Base-by-base conservation (phyloP, 1,140 invertebrate species). In the Brachionus rotundiformis region DNA sequence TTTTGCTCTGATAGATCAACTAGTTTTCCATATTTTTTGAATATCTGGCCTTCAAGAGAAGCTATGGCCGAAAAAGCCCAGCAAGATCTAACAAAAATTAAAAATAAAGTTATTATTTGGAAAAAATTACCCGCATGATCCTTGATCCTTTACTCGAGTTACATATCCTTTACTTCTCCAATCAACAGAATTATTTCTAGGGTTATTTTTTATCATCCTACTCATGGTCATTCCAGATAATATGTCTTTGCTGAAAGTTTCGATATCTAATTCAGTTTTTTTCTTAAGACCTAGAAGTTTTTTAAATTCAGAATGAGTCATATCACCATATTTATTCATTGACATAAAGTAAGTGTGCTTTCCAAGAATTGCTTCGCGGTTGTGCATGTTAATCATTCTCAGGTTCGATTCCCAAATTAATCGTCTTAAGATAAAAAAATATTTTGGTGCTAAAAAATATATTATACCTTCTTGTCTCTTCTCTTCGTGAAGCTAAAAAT, bases 1-100 rank as follows among this genome's bases (percentile, higher is more conserved):
- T 99, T 98, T 89, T 99, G 96, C 89, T 99, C 96, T 83, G 94
- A 96, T 0, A 99, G 90, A 3, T 94, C 95, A 4, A 96, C 91
- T 11, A 99, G 89, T 83, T 91, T 90, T 63, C 93, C 93, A 29
- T 90, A 92, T 86, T 93, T 92, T 82, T 94, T 91, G 88, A 93
- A 96, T 87, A 96, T 93, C 88, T 98, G 96, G 13, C 94, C 96
- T 90, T 99, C 97, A 23, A 99, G 88, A 0, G 96, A 89, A 27
- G 96, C 97, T 83, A 95, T 33, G 16, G 61, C 27, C 6, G 61
- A 68, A 31, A 81, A 81, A 13, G 80, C 80, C 61, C 41, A 81
- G 23, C 39, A 68, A 11, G 61, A 68, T 13, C 63, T 68, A 11
- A 41, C n/a, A n/a, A n/a, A n/a, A n/a, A n/a, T n/a, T n/a, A n/a